Evolutionary conservation across 2,888 invertebrate genomes (phyloP).

Genomic region (Xestoiulus laeticollis): DNA sequence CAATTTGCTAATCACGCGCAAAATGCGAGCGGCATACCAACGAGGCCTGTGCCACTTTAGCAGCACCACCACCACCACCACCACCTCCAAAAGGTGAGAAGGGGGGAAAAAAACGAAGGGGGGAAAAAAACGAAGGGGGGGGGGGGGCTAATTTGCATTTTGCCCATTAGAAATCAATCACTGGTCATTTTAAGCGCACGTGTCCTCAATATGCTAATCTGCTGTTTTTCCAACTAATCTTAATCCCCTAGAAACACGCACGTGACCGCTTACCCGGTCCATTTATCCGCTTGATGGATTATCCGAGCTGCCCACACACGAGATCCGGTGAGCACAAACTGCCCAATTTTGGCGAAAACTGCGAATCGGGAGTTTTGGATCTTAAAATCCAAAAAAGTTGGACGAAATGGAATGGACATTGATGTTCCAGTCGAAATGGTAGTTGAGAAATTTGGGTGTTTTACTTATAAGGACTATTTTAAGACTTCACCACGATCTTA

Average conservation of each 20-base stretch:
- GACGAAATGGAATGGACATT: no score
- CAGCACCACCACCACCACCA: neutral
- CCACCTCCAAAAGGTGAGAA: neutral
- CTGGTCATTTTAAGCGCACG: slow-evolving; percentile 17
- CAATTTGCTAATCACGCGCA: slow-evolving; percentile 31
- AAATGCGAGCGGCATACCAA: slow-evolving; percentile 32
- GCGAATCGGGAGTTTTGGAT: neutral
- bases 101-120: neutral
- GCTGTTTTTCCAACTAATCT: neutral
- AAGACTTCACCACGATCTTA: no score
- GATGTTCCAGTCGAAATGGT: no score
- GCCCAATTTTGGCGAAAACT: neutral
- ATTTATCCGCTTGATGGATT: neutral
- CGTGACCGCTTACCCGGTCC: neutral
- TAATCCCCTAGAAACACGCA: slow-evolving; percentile 4
- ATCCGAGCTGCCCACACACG: neutral
- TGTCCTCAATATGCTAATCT: slow-evolving; percentile 3
- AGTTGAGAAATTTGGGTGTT: no score
- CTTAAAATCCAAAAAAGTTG: no score
- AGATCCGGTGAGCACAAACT: neutral
- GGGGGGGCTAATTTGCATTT: neutral
- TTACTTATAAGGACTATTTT: no score
- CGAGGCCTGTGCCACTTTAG: neutral
- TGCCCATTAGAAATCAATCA: slow-evolving; percentile 39
- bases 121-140: neutral